A percentile compares a stretch with the other conserved stretches of the same genome.
Evolutionary conservation across 1,140 invertebrate species (phyloP).

Genomic region (Protaetia brevitarsis): DNA sequence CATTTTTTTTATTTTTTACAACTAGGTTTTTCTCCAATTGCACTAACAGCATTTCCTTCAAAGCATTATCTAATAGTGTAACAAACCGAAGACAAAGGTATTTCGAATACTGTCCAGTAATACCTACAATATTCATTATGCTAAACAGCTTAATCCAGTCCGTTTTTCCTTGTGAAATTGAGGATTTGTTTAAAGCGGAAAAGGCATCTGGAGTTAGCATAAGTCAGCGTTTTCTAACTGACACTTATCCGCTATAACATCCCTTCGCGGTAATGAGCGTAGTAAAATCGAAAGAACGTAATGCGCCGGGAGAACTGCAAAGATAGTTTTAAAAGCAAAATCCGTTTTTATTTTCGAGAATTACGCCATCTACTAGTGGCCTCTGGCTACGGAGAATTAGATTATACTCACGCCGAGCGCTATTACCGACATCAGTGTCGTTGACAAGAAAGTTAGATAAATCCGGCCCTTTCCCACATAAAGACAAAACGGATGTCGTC

Average conservation of each 20-base stretch:
- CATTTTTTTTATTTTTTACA: too few relatives aligned
- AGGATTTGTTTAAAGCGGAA: slow-evolving; percentile 5
- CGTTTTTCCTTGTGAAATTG: not conserved
- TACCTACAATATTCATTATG: not conserved
- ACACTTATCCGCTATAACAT: slow-evolving; percentile 11
- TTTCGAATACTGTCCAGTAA: not conserved
- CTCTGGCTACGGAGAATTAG: not conserved
- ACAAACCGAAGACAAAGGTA: too few relatives aligned
- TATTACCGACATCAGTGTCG: slow-evolving; percentile 10
- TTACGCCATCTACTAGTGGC: not conserved
- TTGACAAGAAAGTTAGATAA: slow-evolving; percentile 16
- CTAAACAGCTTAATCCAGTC: not conserved
- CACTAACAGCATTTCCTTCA: too few relatives aligned
- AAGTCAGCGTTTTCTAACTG: slow-evolving; percentile 9
- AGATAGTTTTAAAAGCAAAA: slow-evolving; percentile 8
- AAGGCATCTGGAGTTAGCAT: not conserved
- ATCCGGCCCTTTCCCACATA: not conserved
- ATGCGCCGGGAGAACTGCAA: not conserved
- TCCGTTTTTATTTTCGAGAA: slow-evolving; percentile 13
- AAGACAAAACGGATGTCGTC: slow-evolving; percentile 15
- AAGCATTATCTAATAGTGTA: too few relatives aligned
- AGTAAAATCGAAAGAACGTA: slow-evolving; percentile 6
- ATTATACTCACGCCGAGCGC: not conserved
- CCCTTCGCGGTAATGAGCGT: not conserved
- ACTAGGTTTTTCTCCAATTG: too few relatives aligned